Evolutionary conservation across 64 coral and sea anemone genomes (phyloP), one percentile per base, ranked within the genome.

Genomic region (Astreopora myriophthalma): DNA sequence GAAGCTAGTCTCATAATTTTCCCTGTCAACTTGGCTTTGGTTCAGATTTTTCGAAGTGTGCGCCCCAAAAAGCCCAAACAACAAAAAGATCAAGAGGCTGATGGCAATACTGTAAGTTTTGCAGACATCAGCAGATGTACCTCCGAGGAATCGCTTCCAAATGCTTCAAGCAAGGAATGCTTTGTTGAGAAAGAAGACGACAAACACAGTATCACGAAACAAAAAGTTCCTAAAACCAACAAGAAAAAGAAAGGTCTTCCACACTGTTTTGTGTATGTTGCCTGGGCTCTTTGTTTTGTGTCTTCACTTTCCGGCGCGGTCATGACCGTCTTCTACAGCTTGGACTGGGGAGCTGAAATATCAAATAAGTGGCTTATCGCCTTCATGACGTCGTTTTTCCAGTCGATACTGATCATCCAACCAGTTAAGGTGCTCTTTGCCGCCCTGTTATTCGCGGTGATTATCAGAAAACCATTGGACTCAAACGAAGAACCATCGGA

Each of bases 301-400:
- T 79, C 93, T 13, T 90, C 94, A 6, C 58, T 57, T 4, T 71
- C 81, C 0, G 86, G 73, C 2, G 79, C 93, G 3, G 62, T 81
- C 11, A 95, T 98, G 28, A 98, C 96, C 7, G 93, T 98, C 11
- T 95, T 98, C 19, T 98, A 98, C 74, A 94, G 92, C 23, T 76
- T 94, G 10, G 39, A 73, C 12, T 98, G 96, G 96, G 96, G 96
- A 12, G 78, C 93, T 5, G 96, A 98, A 31, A 87, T 87, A 3
- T 86, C 96, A n/a, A 98, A 94, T 22, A 81, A 98, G 26, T 98
- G 96, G 96, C 52, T 98, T 13, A 69, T 98, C 17, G 76, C 93
- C 19, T 95, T 98, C 29, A 80, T 95, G 28, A 89, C 84, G 8
- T 95, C 96, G 5, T 98, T 98, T 73, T 89, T 95, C 69, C 90